phyloP scores from a whole-genome alignment of 1,140 invertebrate genomes.

The Melitaea cinxia region DNA sequence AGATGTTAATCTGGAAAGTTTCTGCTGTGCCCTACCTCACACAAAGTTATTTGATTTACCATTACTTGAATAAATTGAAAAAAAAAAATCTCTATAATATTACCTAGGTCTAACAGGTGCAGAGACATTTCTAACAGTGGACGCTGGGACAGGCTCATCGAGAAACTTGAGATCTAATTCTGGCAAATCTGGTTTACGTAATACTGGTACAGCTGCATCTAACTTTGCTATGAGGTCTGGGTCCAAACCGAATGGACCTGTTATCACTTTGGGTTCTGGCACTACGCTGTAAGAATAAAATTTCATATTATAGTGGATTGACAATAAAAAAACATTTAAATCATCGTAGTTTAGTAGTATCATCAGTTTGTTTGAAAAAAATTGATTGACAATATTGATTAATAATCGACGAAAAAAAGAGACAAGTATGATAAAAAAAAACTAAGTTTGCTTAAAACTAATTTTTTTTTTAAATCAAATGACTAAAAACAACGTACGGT shows the following conservation, averaged over 20 bases:
- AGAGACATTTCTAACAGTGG: conserved; percentile 69
- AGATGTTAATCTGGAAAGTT: no score
- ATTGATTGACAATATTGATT: no score
- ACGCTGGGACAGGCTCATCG: conserved; percentile 79
- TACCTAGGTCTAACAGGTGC: conserved; percentile 72
- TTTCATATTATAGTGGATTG: not conserved
- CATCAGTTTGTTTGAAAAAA: no score
- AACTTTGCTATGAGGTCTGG: conserved; percentile 84
- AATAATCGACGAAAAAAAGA: no score
- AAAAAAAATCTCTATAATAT: conserved; percentile 13
- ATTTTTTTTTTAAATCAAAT: no score
- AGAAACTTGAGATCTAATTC: conserved; percentile 80
- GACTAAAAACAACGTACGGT: no score
- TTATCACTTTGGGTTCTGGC: conserved; percentile 60
- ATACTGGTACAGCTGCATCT: conserved; percentile 64
- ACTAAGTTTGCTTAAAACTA: no score
- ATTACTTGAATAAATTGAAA: no score
- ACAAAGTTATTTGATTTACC: not conserved
- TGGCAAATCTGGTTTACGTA: conserved; percentile 46
- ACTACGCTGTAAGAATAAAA: conserved; percentile 9
- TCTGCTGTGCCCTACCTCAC: no score
- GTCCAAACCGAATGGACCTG: conserved; percentile 88
- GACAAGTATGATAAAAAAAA: no score
- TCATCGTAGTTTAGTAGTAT: no score
- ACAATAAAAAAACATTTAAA: not conserved